Evolutionary conservation across 2,113 vertebrate genomes (phyloP), one percentile per base, ranked within the genome.

Genomic region (Xiphorhynchus elegans): DNA sequence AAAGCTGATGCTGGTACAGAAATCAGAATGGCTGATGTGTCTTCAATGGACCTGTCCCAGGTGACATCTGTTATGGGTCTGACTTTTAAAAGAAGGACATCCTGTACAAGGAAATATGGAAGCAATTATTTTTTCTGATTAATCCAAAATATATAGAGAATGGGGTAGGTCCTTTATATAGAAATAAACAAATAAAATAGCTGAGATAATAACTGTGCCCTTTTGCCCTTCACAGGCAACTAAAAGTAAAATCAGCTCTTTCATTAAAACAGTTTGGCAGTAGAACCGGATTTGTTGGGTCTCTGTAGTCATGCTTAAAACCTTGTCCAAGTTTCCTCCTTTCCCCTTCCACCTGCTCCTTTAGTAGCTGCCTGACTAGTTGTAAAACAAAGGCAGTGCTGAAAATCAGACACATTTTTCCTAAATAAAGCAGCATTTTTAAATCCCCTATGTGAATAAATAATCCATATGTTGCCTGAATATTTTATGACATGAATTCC

Each of bases 381-480:
- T 85, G 69, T 78, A 85, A 75, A 91, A 80, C 29, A 94, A 75
- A 84, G 49, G 35, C 26, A 52, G 39, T 29, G 44, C 20, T 83
- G 73, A 76, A 96, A 81, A 84, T 80, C 16, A 86, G 64, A 75
- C 63, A 40, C 33, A 3, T 56, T 87, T 80, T 87, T 70, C 26
- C 64, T 77, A 84, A 90, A 84, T 89, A 95, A 94, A 29, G 59
- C 39, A 93, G 28, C 62, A 95, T 77, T 84, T 59, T 52, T 63
- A 95, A 93, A 72, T 92, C 24, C 80, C 55, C 35, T 44, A 16
- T 0, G 6, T 67, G 82, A 93, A 72, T 97, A 95, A 97, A 97
- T 96, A 96, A 96, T 90, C 94, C 90, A 96, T 96, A 80, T 47
- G 81, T 91, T 91, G 72, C 76, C 82, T 97, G 81, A 95, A 97